These are phyloP conservation scores for Ceyx melanurus DNA, from an alignment of 2,113 vertebrate species.

Conservation along the genomic window DNA sequence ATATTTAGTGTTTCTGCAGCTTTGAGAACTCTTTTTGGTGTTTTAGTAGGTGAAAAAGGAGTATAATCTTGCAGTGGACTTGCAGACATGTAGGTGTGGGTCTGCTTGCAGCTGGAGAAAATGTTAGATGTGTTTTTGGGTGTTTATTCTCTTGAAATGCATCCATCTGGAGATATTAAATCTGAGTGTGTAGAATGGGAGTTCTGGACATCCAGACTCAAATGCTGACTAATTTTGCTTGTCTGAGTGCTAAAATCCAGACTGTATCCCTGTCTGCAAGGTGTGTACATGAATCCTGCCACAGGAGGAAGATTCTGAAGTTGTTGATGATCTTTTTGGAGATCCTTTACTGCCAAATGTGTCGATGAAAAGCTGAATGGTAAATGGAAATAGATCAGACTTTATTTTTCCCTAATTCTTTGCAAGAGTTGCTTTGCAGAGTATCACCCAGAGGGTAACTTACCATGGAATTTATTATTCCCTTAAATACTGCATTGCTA, in stretches of 20 bases:
- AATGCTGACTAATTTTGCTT: not conserved
- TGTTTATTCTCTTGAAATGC: not conserved
- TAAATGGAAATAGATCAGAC: not conserved
- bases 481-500: not conserved
- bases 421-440: not conserved
- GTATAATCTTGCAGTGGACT: not conserved
- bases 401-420: not conserved
- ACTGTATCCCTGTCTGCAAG: not conserved
- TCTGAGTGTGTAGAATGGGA: not conserved
- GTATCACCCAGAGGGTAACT: not conserved
- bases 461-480: conserved; percentile 23
- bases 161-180: not conserved
- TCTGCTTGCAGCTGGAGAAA: not conserved
- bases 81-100: rapidly evolving
- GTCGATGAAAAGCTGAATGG: not conserved
- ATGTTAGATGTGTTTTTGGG: not conserved
- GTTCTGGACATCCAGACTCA: not conserved
- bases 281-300: not conserved
- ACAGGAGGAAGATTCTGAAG: not conserved
- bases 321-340: not conserved
- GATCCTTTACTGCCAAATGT: not conserved
- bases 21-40: not conserved
- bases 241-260: not conserved
- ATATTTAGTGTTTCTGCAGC: not conserved
- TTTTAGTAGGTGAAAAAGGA: not conserved